Base-by-base conservation (phyloP, 2,797 vertebrate genomes). In the Sphenodon punctatus region DNA sequence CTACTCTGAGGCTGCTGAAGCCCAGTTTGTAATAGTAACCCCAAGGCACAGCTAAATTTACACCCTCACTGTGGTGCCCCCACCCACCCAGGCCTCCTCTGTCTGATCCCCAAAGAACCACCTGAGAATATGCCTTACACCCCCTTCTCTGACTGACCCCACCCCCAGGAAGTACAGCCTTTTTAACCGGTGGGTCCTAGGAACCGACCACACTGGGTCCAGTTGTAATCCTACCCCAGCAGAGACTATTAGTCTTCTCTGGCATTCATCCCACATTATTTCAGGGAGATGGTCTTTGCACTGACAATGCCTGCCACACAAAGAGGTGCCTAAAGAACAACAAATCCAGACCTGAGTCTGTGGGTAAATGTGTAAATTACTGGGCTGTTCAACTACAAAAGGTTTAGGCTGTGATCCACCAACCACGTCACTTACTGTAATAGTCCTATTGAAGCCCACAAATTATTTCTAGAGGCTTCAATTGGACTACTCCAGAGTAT, bases 211-310 rank as follows among this genome's bases (percentile, higher is more conserved):
- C 58, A 53, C 0, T 1, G 19, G 59, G 79, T 88, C 64, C 67
- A 65, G 51, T 0, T 0, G 43, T 76, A 74, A 59, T 0, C 0
- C 56, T 81, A 22, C 67, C 63, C 78, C 48, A 74, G 60, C 27
- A 76, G 84, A 86, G 88, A 63, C 78, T 2, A 4, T 48, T 60
- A 0, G 0, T 8, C 79, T 61, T 58, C 12, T 2, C 25, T 73
- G 75, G 93, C 80, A 59, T 81, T 63, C 36, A 75, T 75, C 88
- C 80, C 83, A 81, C 64, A 67, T 88, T 88, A 78, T 92, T 91
- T 92, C 80, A 84, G 70, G 61, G 63, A 91, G 70, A 70, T 49
- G 72, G 71, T 11, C 17, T 56, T 56, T 56, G 55, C 55, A 34
- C 11, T 34, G 55, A 3, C 27, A 32, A 14, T 42, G 42, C 20